A percentile compares a stretch with the other conserved stretches of the same genome.
phyloP scores from a whole-genome alignment of 2,888 invertebrate genomes.

The Camponotus fellah region DNA sequence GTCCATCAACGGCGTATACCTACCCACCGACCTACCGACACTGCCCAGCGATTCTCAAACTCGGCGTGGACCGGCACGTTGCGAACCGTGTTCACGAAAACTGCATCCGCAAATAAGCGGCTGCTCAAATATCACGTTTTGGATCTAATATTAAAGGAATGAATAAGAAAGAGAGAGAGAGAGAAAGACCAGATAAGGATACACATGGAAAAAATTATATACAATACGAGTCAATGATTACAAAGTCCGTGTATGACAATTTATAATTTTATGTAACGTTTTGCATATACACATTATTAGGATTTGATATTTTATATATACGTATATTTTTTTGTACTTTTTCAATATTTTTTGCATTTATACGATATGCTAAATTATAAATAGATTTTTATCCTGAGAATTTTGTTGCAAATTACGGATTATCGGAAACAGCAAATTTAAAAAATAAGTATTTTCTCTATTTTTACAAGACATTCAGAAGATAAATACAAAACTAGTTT shows the following conservation, averaged over 20 bases:
- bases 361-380: not conserved
- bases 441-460: not conserved
- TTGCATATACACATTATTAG: no score
- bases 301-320: not conserved
- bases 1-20: constrained; percentile 84
- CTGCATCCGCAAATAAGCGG: not conserved
- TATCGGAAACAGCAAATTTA: not conserved
- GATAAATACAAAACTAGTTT: not conserved
- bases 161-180: not conserved
- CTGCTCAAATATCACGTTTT: not conserved
- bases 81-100: not conserved
- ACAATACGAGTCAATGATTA: not conserved
- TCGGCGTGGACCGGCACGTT: not conserved
- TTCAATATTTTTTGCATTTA: not conserved
- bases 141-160: not conserved
- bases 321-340: not conserved
- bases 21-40: constrained; percentile 79
- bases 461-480: not conserved
- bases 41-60: constrained; percentile 77
- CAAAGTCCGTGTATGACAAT: not conserved
- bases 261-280: not conserved
- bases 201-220: not conserved
- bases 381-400: not conserved
- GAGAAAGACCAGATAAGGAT: not conserved
- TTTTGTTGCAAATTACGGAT: not conserved